Evolutionary conservation across 1,140 invertebrate genomes (phyloP).

Genomic region (Anastrepha ludens): DNA sequence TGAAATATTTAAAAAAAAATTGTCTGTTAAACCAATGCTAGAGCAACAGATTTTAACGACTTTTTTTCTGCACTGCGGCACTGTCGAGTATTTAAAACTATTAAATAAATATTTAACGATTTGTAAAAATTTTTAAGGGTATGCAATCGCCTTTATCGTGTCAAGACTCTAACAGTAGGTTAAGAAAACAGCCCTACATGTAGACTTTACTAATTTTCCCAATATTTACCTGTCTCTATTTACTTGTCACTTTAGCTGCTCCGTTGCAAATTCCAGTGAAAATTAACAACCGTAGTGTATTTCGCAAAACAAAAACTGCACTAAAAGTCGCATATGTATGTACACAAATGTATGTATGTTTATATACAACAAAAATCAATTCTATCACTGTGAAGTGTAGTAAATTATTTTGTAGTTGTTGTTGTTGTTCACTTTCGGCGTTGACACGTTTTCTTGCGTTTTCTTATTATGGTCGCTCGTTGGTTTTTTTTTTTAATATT

Average conservation of each 20-base stretch:
- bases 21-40: too few species aligned
- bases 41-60: too few species aligned
- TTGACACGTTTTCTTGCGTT: not conserved
- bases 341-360: too few species aligned
- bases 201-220: too few species aligned
- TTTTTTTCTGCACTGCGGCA: too few species aligned
- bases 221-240: conserved; percentile 11
- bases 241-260: not conserved
- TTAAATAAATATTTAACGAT: too few species aligned
- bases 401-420: not conserved
- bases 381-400: not conserved
- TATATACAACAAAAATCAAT: not conserved
- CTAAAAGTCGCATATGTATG: not conserved
- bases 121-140: too few species aligned
- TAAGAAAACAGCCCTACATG: too few species aligned
- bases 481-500: not conserved
- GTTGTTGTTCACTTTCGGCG: not conserved
- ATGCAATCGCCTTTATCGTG: too few species aligned
- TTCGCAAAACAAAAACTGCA: not conserved
- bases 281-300: conserved; percentile 10
- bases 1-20: too few species aligned
- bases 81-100: too few species aligned
- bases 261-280: not conserved
- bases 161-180: too few species aligned
- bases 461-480: not conserved